phyloP scores from a whole-genome alignment of 2,888 invertebrate species.

The Pedicia rivosa region DNA sequence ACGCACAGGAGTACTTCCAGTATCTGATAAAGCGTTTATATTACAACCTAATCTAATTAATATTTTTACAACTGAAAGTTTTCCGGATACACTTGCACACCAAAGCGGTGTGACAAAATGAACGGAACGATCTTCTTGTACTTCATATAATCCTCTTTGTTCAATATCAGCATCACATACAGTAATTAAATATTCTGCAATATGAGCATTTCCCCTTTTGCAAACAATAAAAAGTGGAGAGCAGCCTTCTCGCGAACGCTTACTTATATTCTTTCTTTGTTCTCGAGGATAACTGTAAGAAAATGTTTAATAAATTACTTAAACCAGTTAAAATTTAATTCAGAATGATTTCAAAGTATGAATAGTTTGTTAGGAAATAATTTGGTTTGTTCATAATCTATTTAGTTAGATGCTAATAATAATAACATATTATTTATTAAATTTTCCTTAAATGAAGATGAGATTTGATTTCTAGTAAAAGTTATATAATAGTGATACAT shows the following conservation, averaged over 20 bases:
- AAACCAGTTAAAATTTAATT: too few relatives aligned
- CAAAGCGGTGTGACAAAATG: conserved; percentile 81
- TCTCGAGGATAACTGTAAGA: conserved; percentile 36
- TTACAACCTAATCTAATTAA: conserved; percentile 65
- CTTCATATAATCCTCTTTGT: conserved; percentile 71
- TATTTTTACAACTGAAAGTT: conserved; percentile 57
- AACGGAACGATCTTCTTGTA: conserved; percentile 54
- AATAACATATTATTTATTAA: too few relatives aligned
- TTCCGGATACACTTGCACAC: conserved; percentile 82
- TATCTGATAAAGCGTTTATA: conserved; percentile 75
- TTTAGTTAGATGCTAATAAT: too few relatives aligned
- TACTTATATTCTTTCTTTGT: conserved; percentile 49
- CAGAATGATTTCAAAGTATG: too few relatives aligned
- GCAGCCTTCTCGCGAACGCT: conserved; percentile 55
- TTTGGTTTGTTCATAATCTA: too few relatives aligned
- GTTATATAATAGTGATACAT: too few relatives aligned
- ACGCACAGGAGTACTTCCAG: conserved; percentile 76
- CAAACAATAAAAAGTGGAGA: conserved; percentile 67
- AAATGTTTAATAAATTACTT: too few relatives aligned
- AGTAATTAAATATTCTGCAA: conserved; percentile 71
- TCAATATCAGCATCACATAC: conserved; percentile 74
- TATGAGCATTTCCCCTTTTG: conserved; percentile 63
- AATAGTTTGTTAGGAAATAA: too few relatives aligned
- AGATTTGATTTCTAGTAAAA: too few relatives aligned
- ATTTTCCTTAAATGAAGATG: too few relatives aligned